These are phyloP conservation scores for Clostera curtula DNA, from an alignment of 2,888 invertebrate species.

Conservation along the genomic window DNA sequence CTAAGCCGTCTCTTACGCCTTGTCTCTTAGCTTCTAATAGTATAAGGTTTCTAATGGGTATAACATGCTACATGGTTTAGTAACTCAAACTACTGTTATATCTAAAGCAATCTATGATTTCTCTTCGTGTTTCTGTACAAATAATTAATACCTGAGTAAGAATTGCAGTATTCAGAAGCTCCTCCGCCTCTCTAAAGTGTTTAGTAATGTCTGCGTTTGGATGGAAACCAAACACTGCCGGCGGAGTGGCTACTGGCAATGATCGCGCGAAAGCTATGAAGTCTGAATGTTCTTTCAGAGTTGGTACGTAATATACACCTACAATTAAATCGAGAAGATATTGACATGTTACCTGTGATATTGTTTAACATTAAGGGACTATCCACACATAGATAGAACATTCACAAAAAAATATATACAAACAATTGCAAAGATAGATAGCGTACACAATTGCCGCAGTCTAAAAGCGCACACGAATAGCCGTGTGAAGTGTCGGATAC, in stretches of 20 bases:
- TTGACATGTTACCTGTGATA: background rate
- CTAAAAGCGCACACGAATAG: too few relatives aligned
- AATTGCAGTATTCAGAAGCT: constrained; percentile 82
- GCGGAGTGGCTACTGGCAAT: constrained; percentile 85
- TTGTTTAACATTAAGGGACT: background rate
- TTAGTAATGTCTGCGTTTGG: constrained; percentile 94
- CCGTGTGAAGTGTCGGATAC: too few relatives aligned
- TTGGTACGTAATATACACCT: constrained; percentile 84
- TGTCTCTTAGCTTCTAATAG: too few relatives aligned
- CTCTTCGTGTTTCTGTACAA: background rate
- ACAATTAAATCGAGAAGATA: background rate
- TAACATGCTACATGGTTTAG: too few relatives aligned
- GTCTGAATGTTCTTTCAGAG: constrained; percentile 81
- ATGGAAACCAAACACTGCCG: constrained; percentile 93
- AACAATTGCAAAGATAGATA: too few relatives aligned
- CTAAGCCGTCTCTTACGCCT: too few relatives aligned
- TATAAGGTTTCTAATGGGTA: too few relatives aligned
- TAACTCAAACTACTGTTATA: too few relatives aligned
- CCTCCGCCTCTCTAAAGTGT: constrained; percentile 89
- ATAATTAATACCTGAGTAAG: constrained; percentile 81
- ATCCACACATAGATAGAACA: background rate
- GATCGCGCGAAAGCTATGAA: constrained; percentile 79
- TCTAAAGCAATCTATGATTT: background rate
- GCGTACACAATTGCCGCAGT: too few relatives aligned
- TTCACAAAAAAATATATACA: too few relatives aligned